phyloP scores from a whole-genome alignment of 1,140 invertebrate genomes.

The Papilio polytes region DNA sequence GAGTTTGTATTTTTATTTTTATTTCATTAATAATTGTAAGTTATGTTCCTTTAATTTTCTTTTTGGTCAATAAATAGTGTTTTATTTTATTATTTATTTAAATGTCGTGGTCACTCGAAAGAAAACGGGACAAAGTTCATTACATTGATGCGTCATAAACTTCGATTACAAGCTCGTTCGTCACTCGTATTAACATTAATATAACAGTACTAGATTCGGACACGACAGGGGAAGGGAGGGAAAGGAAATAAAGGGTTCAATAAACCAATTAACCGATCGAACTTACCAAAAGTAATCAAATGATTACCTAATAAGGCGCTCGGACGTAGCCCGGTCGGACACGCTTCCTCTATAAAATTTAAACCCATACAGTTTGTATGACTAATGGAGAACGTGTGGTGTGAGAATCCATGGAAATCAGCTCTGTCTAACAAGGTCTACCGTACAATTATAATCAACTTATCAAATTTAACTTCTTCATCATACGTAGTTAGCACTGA shows the following conservation, averaged over 20 bases:
- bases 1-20: no score
- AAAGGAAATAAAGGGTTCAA: conserved; percentile 42
- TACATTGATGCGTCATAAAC: conserved; percentile 7
- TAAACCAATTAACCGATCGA: conserved; percentile 41
- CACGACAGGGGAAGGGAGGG: neutral
- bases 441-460: neutral
- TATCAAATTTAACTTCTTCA: neutral
- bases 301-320: conserved; percentile 32
- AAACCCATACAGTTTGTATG: conserved; percentile 22
- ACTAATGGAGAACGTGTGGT: neutral
- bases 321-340: conserved; percentile 1
- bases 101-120: neutral
- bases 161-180: conserved; percentile 10
- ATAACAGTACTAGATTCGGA: neutral
- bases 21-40: no score
- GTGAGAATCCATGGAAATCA: neutral
- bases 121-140: neutral
- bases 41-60: no score
- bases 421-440: neutral
- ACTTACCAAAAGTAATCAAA: conserved; percentile 34
- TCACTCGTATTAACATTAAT: conserved; percentile 18
- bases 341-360: conserved; percentile 42
- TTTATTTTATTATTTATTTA: no score
- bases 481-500: neutral
- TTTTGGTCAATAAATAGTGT: no score